Conservation (phyloP, 2,888 invertebrate genomes). For the Xanthia togata region DNA sequence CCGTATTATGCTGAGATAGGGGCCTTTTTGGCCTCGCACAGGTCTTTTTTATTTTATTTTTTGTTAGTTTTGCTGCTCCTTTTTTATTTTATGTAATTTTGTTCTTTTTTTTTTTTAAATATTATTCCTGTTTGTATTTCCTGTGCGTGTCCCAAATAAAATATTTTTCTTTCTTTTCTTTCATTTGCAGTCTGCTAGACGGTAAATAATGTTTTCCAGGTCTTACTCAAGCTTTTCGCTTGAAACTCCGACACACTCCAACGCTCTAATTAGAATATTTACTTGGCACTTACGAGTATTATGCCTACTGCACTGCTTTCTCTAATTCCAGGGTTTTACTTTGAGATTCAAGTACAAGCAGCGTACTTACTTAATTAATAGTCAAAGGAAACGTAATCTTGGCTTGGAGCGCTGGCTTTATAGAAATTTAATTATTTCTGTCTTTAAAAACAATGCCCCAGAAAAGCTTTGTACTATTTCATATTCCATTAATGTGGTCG, state of each 20-base stretch:
- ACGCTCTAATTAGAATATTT: conserved; percentile 59
- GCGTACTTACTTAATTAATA: neutral
- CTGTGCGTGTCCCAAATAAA: too few relatives aligned
- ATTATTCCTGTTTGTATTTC: too few relatives aligned
- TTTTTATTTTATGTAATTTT: too few relatives aligned
- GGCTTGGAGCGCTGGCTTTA: neutral
- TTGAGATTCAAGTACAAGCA: neutral
- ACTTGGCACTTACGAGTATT: too few relatives aligned
- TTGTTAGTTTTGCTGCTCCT: too few relatives aligned
- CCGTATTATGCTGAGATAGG: too few relatives aligned
- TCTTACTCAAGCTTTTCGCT: conserved; percentile 12
- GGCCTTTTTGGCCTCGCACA: too few relatives aligned
- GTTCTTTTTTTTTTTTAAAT: too few relatives aligned
- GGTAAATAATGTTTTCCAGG: conserved; percentile 2
- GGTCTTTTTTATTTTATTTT: too few relatives aligned
- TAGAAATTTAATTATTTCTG: neutral
- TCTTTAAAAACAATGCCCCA: neutral
- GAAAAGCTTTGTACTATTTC: neutral
- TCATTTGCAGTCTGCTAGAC: neutral
- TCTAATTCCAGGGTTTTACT: neutral
- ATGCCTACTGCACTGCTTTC: neutral
- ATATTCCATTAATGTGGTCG: neutral
- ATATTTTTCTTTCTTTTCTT: too few relatives aligned
- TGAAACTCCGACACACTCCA: neutral
- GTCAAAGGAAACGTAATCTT: neutral